Evolutionary conservation across 1,140 invertebrate species (phyloP).

Genomic region (Zophobas morio): DNA sequence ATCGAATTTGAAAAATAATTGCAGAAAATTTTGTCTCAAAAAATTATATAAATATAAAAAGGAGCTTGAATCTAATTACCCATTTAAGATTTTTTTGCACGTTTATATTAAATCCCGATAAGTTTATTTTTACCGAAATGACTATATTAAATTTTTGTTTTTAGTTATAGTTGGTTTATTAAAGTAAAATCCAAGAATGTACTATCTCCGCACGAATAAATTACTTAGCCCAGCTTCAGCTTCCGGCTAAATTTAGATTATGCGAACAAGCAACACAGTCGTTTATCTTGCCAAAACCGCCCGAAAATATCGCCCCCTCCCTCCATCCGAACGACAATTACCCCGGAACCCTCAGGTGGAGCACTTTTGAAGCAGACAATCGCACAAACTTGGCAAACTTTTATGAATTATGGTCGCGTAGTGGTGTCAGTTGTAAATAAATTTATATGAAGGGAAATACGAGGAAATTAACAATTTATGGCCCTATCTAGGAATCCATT

Average conservation of each 20-base stretch:
- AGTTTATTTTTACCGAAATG: no score
- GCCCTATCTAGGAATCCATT: constrained; percentile 23
- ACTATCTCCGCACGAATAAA: no score
- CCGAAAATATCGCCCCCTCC: constrained; percentile 4
- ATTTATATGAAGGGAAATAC: constrained; percentile 12
- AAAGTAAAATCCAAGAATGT: no score
- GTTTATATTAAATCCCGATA: no score
- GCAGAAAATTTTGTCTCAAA: no score
- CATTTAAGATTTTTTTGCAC: no score
- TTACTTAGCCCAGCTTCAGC: not conserved
- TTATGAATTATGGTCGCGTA: constrained; percentile 5
- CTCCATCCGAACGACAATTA: constrained; percentile 1
- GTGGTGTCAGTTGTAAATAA: constrained; percentile 21
- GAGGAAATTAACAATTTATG: constrained; percentile 41
- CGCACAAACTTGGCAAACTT: constrained; percentile 10
- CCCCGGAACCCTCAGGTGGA: not conserved
- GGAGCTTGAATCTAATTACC: no score
- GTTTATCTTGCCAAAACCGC: not conserved
- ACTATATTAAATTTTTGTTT: no score
- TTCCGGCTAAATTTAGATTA: constrained; percentile 12
- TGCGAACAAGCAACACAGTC: not conserved
- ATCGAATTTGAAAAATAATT: no score
- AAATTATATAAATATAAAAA: no score
- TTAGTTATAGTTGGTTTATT: no score
- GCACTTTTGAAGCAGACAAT: constrained; percentile 9